Evolutionary conservation across 2,797 vertebrate species (phyloP).

Genomic region (Tragelaphus oryx): DNA sequence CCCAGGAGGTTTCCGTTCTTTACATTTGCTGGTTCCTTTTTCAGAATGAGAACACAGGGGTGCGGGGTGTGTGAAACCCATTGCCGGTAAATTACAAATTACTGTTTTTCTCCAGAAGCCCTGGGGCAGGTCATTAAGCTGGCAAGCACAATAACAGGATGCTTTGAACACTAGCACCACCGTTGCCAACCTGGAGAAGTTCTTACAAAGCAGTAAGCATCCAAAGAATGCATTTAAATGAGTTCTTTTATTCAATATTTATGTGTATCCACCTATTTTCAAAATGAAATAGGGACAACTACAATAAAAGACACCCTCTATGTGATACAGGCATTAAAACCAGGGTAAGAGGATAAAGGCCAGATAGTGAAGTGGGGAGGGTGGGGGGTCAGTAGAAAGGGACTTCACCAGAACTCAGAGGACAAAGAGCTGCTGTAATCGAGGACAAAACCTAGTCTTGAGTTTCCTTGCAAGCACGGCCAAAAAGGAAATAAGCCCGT

Average conservation of each 20-base stretch:
- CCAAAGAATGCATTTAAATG: neutral
- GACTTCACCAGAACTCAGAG: neutral
- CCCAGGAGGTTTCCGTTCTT: neutral
- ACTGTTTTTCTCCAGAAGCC: neutral
- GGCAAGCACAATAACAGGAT: neutral
- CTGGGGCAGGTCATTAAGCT: conserved; percentile 1
- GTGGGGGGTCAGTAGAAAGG: neutral
- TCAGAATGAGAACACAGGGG: neutral
- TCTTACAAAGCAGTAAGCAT: neutral
- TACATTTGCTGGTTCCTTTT: neutral
- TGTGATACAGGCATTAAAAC: neutral
- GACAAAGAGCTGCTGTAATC: neutral
- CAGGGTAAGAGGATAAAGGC: neutral
- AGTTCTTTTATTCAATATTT: neutral
- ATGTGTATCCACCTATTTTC: neutral
- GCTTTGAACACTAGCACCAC: neutral
- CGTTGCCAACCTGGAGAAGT: neutral
- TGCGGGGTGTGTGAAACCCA: neutral
- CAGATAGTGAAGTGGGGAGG: neutral
- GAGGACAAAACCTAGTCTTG: neutral
- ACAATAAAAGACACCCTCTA: neutral
- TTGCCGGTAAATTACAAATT: conserved; percentile 6
- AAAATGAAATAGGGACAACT: neutral
- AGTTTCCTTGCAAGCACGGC: neutral
- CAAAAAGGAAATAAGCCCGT: neutral